phyloP scores from a whole-genome alignment of 2,113 vertebrate genomes.

The Laticauda laticaudata region DNA sequence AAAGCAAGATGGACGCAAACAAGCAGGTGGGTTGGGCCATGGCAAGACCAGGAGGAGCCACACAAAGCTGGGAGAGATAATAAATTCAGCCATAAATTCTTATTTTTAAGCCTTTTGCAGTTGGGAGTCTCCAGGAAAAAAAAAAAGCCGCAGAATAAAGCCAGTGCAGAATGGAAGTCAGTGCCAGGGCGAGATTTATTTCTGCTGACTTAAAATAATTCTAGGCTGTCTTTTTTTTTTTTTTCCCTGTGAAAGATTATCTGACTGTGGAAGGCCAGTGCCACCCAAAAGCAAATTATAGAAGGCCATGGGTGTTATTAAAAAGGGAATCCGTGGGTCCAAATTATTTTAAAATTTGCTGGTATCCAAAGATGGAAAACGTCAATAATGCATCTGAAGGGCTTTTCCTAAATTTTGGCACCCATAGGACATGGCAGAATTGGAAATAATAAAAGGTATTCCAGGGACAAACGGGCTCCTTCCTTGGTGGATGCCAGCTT shows the following conservation, averaged over 20 bases:
- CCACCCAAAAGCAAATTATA: neutral
- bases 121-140: neutral
- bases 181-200: neutral
- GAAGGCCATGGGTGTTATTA: neutral
- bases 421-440: neutral
- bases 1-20: neutral
- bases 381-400: neutral
- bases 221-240: neutral
- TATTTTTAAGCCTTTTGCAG: neutral
- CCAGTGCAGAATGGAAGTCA: neutral
- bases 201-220: neutral
- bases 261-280: no score
- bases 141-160: neutral
- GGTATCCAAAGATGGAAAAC: neutral
- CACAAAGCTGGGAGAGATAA: neutral
- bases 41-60: neutral
- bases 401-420: neutral
- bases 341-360: neutral
- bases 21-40: neutral
- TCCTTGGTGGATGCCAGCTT: neutral
- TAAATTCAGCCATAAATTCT: neutral
- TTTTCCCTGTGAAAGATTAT: neutral
- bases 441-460: neutral
- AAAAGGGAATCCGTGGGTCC: neutral
- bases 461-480: fast-evolving